Base-by-base conservation (phyloP, 1,140 invertebrate genomes). In the Cherax quadricarinatus region DNA sequence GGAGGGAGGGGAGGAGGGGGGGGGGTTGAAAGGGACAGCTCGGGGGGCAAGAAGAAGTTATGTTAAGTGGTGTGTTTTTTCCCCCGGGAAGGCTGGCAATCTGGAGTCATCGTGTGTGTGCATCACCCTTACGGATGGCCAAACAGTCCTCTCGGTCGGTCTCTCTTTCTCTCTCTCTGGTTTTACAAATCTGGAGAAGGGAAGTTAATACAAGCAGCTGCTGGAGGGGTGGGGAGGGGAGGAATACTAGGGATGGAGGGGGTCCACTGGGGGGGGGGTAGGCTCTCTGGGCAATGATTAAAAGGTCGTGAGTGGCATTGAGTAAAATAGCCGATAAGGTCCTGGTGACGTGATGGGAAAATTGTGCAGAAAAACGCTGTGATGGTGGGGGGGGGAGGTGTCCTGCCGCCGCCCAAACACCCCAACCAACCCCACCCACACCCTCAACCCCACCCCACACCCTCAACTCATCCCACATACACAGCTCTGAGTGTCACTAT, bases 21-120 rank as follows among this genome's bases (percentile, higher is more conserved):
- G 53, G 3, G 12, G 53, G 53, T 1, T 57, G 1, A 66, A 5
- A 30, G 70, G 70, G 70, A 30, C n/a, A 75, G 70, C 1, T 6
- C 70, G 70, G 70, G 70, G 70, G 70, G 24, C 70, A 75, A 75
- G 70, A 75, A 30, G 12, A 75, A 75, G 70, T n/a, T 75, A 30
- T 66, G 16, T 14, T 66, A 41, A 41, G 30, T 41, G 30, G 30
- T 41, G 30, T 41, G 30, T 75, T 24, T 75, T 75, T 75, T 30
- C 24, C 70, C 70, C 70, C n/a, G 70, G 21, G 70, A 75, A 75
- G 70, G 70, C 70, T 75, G 70, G 70, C 18, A 30, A 75, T 75
- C 70, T 75, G 70, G 70, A 75, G 70, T 75, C 70, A 30, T 30
- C n/a, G n/a, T 75, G 70, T 75, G 70, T 75, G 70, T 75, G 14